Conservation (phyloP, 1,140 invertebrate genomes). For the Apis dorsata region DNA sequence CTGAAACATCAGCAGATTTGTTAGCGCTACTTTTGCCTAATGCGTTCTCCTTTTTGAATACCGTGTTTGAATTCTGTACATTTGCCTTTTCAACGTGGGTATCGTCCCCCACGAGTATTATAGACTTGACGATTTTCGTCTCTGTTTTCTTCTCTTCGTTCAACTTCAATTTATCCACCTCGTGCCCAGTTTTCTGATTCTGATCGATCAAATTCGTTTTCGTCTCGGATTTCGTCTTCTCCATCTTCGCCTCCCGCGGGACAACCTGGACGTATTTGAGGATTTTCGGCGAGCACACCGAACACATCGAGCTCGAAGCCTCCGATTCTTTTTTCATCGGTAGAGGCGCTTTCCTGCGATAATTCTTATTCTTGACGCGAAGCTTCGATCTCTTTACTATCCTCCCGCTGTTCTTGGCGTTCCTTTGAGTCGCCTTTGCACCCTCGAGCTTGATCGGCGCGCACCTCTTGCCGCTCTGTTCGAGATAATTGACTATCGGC, state of each 20-base stretch:
- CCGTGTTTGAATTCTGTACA: slow-evolving; percentile 3
- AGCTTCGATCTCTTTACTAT: background rate
- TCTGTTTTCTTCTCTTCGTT: background rate
- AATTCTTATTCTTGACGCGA: background rate
- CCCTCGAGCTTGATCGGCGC: background rate
- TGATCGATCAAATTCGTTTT: background rate
- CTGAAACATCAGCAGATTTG: slow-evolving; percentile 39
- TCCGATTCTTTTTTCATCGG: background rate
- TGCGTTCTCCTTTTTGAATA: background rate
- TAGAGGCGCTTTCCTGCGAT: background rate
- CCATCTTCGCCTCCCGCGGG: background rate
- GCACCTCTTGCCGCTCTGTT: background rate
- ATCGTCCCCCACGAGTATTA: no score
- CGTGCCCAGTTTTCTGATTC: no score
- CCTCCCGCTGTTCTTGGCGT: no score
- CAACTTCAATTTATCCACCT: background rate
- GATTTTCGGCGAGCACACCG: background rate
- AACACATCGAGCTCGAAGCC: no score
- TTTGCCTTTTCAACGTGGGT: background rate
- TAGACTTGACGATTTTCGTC: background rate
- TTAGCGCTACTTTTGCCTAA: background rate
- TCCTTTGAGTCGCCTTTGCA: rapidly evolving
- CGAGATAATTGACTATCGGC: background rate
- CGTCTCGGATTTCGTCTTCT: background rate
- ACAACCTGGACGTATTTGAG: background rate